phyloP scores from a whole-genome alignment of 2,113 vertebrate species.

The Xenus cinereus region DNA sequence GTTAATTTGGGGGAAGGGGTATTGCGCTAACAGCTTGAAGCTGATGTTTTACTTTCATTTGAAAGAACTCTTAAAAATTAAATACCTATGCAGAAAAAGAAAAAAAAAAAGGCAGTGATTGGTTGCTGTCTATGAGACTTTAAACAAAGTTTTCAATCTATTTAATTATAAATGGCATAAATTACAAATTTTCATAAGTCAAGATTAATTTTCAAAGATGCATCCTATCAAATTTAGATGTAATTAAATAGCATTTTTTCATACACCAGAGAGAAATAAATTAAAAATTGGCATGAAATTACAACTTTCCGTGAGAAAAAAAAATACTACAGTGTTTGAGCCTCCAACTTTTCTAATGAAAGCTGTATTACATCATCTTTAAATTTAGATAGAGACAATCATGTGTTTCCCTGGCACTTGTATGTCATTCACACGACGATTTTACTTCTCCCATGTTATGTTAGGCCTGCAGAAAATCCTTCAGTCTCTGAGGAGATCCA shows the following conservation, averaged over 20 bases:
- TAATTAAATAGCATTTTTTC: background rate
- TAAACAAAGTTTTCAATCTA: background rate
- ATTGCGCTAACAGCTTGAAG: background rate
- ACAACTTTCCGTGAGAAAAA: background rate
- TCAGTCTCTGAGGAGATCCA: background rate
- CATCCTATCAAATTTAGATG: background rate
- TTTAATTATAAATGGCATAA: constrained; percentile 14
- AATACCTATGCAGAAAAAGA: background rate
- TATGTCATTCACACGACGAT: background rate
- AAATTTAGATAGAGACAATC: background rate
- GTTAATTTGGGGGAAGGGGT: background rate
- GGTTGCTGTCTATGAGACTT: background rate
- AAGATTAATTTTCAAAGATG: constrained; percentile 6
- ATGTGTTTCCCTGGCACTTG: background rate
- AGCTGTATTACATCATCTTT: background rate
- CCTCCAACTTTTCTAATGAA: background rate
- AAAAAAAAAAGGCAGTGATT: background rate
- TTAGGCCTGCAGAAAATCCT: background rate
- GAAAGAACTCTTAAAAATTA: background rate
- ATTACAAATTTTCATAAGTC: background rate
- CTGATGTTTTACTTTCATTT: background rate
- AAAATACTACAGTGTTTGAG: background rate
- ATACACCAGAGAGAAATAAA: background rate
- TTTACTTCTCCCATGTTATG: background rate
- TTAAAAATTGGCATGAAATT: background rate